Evolutionary conservation across 2,797 vertebrate species (phyloP).

Genomic region (Enteromius radiatus): DNA sequence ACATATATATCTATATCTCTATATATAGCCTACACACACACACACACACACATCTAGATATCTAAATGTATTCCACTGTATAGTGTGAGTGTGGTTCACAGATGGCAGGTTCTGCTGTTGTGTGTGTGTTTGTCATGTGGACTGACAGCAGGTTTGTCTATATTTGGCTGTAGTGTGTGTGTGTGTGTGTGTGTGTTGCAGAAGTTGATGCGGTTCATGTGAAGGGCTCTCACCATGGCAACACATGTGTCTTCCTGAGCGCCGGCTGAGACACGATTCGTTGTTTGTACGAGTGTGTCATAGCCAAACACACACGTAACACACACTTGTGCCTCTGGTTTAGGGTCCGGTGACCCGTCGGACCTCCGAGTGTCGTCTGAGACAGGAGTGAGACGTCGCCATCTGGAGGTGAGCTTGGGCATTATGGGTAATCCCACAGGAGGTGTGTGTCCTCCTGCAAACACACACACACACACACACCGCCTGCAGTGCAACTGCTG

Average conservation of each 20-base stretch:
- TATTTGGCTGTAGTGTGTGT: constrained; percentile 51
- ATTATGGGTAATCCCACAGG: constrained; percentile 34
- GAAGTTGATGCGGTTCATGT: constrained; percentile 49
- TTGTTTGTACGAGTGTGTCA: constrained; percentile 12
- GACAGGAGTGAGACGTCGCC: not conserved
- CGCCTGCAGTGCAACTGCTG: constrained; percentile 32
- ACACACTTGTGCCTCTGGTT: not conserved
- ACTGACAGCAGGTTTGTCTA: constrained; percentile 47
- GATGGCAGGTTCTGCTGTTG: constrained; percentile 12
- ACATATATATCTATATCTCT: not conserved
- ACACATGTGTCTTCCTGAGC: constrained; percentile 45
- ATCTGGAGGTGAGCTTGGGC: constrained; percentile 28
- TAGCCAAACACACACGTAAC: not conserved
- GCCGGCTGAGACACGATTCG: not conserved
- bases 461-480: constrained; percentile 20
- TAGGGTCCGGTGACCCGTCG: not conserved
- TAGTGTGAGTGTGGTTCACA: not conserved
- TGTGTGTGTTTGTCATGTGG: constrained; percentile 12
- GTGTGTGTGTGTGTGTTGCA: constrained; percentile 24
- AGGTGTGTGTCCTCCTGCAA: constrained; percentile 32
- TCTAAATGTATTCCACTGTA: not conserved
- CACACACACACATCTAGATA: not conserved
- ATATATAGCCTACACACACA: not conserved
- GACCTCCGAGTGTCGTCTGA: not conserved
- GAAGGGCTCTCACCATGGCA: constrained; percentile 57